Base-by-base conservation (phyloP, 2,888 invertebrate species). In the Drosophila tanythrix region DNA sequence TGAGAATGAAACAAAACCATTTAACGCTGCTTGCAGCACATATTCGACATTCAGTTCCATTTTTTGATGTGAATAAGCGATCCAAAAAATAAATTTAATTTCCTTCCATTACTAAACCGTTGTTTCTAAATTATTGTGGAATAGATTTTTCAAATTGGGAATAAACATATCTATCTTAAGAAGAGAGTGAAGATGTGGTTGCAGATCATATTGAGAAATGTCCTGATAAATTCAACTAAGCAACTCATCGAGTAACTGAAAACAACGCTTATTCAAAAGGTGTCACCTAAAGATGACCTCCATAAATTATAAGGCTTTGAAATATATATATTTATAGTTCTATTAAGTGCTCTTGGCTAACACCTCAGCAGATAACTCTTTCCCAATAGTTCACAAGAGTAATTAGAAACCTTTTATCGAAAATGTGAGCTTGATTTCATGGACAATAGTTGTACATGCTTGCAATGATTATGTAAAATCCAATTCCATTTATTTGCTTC, bases 401-500 rank as follows among this genome's bases (percentile, higher is more conserved):
- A 87, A 84, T 82, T 88, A 85, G 71, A 74, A 70, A 64, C 38
- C 64, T 27, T 56, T 81, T 58, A 70, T 40, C 33, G 33, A 60
- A 68, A 65, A 65, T 69, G 55, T 55, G 13, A 31, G 55, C 64
- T 78, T 70, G 74, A 79, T 71, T 76, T 66, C 53, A 70, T 74
- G 69, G 46, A 35, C 56, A 61, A 57, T 71, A 66, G 53, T 72
- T 65, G 59, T 8, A 59, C 46, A 21, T 56, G 60, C 52, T 70
- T 73, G 48, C 50, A 61, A 74, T 76, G 72, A 74, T 74, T 77
- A 74, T 74, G 84, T 74, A 84, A 89, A 79, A 80, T 84, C 70
- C 79, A 81, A 78, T 77, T 76, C 65, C 70, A 81, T 79, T 80
- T 79, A 79, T 84, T 82, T 88, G 86, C 83, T 89, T 86, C 90